Percentiles rank a stretch among this genome's conserved stretches.
Conservation (phyloP, 1,140 invertebrate genomes). For the Hylyphantes graminicola region DNA sequence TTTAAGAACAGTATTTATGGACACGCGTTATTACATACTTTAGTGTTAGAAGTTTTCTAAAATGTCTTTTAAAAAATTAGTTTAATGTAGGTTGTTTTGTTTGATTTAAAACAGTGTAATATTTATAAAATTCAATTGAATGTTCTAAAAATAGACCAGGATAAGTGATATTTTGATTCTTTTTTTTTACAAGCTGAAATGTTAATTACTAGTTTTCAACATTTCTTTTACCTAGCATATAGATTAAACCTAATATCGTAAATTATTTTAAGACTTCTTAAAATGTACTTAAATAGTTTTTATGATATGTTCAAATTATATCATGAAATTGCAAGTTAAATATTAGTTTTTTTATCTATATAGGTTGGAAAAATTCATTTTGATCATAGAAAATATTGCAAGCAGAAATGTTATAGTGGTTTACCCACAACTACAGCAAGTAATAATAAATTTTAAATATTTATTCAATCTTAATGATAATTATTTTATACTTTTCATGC, state of each 20-base stretch:
- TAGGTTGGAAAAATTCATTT: slow-evolving; percentile 75
- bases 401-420: slow-evolving; percentile 81
- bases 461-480: background rate
- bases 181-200: too few species aligned
- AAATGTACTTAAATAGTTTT: background rate
- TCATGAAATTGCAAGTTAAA: too few species aligned
- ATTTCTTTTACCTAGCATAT: background rate
- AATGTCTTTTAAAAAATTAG: too few species aligned
- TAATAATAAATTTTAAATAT: slow-evolving; percentile 15
- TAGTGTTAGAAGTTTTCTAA: background rate
- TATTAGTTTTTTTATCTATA: slow-evolving; percentile 49
- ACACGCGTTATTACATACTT: background rate
- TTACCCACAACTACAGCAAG: slow-evolving; percentile 66
- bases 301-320: background rate
- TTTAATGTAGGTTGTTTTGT: too few species aligned
- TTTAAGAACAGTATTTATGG: background rate
- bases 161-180: too few species aligned
- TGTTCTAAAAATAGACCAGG: too few species aligned
- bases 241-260: background rate
- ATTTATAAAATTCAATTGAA: too few species aligned
- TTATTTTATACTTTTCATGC: too few species aligned
- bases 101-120: too few species aligned
- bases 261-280: background rate
- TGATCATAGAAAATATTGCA: slow-evolving; percentile 78
- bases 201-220: too few species aligned